phyloP scores from a whole-genome alignment of 1,140 invertebrate species.

The Copidosoma floridanum region DNA sequence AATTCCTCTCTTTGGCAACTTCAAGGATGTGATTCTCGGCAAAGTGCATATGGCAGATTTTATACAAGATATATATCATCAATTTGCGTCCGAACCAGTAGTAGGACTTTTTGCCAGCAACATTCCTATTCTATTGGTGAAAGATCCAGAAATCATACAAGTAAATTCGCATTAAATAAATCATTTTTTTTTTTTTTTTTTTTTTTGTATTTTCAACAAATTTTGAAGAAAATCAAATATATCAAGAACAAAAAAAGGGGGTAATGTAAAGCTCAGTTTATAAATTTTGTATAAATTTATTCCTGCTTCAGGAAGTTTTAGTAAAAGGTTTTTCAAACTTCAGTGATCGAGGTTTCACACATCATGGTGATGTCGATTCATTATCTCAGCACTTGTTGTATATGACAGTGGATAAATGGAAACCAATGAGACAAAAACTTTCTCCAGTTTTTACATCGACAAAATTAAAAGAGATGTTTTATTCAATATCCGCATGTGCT shows the following conservation, averaged over 20 bases:
- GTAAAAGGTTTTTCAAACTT: constrained; percentile 15
- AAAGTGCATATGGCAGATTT: constrained; percentile 15
- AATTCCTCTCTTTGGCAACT: constrained; percentile 31
- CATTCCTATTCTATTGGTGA: constrained; percentile 2
- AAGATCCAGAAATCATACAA: constrained; percentile 24
- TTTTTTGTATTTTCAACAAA: too few species aligned
- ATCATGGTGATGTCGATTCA: constrained; percentile 53
- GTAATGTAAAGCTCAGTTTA: too few species aligned
- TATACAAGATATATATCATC: constrained; percentile 20
- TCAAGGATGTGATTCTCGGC: constrained; percentile 18
- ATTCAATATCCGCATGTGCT: constrained; percentile 34
- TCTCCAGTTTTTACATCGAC: constrained; percentile 26
- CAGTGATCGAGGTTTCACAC: constrained; percentile 35
- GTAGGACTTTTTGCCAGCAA: constrained; percentile 19
- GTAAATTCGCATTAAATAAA: too few species aligned
- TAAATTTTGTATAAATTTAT: too few species aligned
- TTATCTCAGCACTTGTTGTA: constrained; percentile 42
- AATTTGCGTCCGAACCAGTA: constrained; percentile 19
- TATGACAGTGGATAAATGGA: constrained; percentile 38
- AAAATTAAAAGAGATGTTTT: constrained; percentile 47
- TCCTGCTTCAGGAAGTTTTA: constrained; percentile 19
- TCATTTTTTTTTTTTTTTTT: too few species aligned
- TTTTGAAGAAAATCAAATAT: too few species aligned
- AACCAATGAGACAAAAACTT: constrained; percentile 36
- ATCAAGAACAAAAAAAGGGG: too few species aligned